These are phyloP conservation scores for Hyppa rectilinea DNA, from an alignment of 2,888 invertebrate species.

Conservation along the genomic window DNA sequence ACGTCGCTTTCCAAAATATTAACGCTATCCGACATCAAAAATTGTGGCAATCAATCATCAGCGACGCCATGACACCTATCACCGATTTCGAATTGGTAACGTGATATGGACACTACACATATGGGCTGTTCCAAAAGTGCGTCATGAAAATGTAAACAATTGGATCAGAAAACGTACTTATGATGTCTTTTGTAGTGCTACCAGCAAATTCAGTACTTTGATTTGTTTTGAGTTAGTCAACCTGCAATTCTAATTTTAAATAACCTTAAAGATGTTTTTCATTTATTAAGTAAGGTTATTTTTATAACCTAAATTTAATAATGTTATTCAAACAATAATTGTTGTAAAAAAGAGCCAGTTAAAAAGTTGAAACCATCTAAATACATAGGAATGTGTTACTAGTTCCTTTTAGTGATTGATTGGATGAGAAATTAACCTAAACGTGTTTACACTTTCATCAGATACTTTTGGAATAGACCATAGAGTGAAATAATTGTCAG, in stretches of 20 bases:
- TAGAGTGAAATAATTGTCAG: constrained; percentile 32
- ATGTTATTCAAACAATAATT: neutral
- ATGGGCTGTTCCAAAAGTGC: neutral
- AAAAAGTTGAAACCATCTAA: neutral
- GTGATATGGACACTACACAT: constrained; percentile 6
- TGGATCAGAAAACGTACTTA: neutral
- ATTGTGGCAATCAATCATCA: constrained; percentile 62
- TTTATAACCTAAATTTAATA: neutral
- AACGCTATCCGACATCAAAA: constrained; percentile 55
- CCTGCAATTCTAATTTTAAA: neutral
- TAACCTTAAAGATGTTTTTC: neutral
- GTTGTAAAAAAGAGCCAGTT: neutral
- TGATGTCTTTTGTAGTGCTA: neutral
- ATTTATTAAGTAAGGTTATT: neutral
- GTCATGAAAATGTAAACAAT: neutral
- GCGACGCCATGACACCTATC: constrained; percentile 56
- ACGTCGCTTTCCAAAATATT: constrained; percentile 43
- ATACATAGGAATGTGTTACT: neutral
- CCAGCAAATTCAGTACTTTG: neutral
- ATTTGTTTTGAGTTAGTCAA: neutral
- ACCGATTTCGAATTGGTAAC: constrained; percentile 55
- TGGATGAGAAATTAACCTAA: neutral
- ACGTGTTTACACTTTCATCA: neutral
- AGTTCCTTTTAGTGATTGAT: neutral
- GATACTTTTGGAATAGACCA: neutral